Percentiles rank a stretch among this genome's conserved stretches.
phyloP scores from a whole-genome alignment of 2,888 invertebrate genomes.

The Cacoxenus indagator region DNA sequence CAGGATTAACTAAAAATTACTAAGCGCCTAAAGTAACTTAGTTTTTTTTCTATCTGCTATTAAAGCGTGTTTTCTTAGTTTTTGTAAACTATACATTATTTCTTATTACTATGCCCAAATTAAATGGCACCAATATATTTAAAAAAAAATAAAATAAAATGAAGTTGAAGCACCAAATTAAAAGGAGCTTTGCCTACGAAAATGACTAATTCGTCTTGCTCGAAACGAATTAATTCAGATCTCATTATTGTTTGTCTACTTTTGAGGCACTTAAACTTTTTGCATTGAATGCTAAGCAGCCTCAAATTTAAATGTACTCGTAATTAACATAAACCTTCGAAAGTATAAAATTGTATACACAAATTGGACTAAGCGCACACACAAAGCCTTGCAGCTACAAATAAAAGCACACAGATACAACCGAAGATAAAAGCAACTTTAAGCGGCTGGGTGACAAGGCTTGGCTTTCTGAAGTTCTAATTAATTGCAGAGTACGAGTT shows the following conservation, averaged over 20 bases:
- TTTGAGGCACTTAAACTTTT: neutral
- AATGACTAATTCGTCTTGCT: neutral
- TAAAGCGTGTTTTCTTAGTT: too few species aligned
- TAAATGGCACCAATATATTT: too few species aligned
- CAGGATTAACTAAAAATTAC: too few species aligned
- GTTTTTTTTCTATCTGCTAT: too few species aligned
- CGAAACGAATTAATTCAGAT: neutral
- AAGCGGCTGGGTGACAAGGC: neutral
- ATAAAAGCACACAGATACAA: constrained; percentile 4
- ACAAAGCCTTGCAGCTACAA: constrained; percentile 34
- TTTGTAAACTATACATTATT: too few species aligned
- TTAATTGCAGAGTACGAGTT: neutral
- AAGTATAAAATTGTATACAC: neutral
- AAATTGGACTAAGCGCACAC: constrained; percentile 23
- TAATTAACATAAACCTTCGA: neutral
- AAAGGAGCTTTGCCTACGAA: neutral
- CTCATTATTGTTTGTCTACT: neutral
- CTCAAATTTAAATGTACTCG: neutral
- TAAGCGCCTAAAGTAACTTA: too few species aligned
- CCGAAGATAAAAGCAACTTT: neutral
- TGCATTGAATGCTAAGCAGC: neutral
- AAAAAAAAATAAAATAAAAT: too few species aligned
- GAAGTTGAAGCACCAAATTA: too few species aligned
- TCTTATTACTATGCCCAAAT: too few species aligned
- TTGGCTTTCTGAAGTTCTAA: neutral